Evolutionary conservation across 2,797 vertebrate species (phyloP).

Genomic region (Peromyscus attwateri): DNA sequence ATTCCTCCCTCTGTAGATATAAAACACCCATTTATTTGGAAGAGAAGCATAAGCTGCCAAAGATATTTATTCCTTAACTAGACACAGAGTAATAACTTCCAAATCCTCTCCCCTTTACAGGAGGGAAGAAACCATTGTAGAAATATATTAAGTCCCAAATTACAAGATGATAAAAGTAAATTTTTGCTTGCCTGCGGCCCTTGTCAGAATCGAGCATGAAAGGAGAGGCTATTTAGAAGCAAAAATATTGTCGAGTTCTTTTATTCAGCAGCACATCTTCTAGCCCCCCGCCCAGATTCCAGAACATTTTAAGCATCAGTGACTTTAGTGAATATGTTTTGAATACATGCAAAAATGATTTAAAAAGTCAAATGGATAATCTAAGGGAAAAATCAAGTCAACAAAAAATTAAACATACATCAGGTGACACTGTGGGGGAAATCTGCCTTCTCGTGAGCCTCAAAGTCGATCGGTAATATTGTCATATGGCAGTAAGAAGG

Average conservation of each 20-base stretch:
- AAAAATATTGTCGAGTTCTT: constrained; percentile 20
- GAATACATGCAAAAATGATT: background rate
- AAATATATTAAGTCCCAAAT: constrained; percentile 49
- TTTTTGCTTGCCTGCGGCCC: constrained; percentile 13
- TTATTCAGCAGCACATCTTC: background rate
- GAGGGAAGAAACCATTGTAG: background rate
- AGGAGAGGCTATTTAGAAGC: constrained; percentile 48
- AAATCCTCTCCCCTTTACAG: constrained; percentile 29
- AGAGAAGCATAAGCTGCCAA: background rate
- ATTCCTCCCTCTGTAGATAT: background rate
- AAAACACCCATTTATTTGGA: constrained; percentile 64
- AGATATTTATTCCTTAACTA: constrained; percentile 56
- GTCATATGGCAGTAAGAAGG: background rate
- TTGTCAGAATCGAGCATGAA: constrained; percentile 31
- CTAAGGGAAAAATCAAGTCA: constrained; percentile 32
- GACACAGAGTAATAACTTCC: constrained; percentile 40
- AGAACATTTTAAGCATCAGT: background rate
- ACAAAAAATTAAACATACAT: constrained; percentile 44
- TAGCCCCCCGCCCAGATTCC: background rate
- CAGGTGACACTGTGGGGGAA: background rate
- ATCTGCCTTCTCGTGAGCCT: background rate
- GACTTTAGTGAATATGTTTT: constrained; percentile 6
- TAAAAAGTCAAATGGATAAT: background rate
- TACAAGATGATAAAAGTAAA: constrained; percentile 35
- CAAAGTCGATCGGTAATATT: background rate